Percentiles rank a stretch among this genome's conserved stretches.
phyloP scores from a whole-genome alignment of 2,797 vertebrate species.

The Hyperoplus lanceolatus region DNA sequence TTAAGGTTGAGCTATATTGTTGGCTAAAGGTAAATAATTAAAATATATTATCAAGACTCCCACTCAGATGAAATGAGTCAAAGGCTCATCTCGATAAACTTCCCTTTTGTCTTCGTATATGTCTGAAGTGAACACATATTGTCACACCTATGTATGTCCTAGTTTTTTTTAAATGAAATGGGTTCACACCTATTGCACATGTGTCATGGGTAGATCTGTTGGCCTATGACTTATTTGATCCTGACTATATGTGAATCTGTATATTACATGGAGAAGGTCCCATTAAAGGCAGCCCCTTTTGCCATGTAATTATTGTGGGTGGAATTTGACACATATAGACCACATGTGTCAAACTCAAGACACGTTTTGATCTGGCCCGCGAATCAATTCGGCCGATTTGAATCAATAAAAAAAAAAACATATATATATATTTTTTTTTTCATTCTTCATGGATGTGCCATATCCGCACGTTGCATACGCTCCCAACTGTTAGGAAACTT shows the following conservation, averaged over 20 bases:
- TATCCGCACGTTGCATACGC: too few relatives aligned
- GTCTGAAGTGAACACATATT: not conserved
- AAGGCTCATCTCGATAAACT: not conserved
- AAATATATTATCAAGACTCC: not conserved
- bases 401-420: too few relatives aligned
- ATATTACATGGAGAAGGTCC: slow-evolving; percentile 4
- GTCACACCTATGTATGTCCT: not conserved
- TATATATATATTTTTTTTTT: too few relatives aligned
- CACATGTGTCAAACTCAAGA: too few relatives aligned
- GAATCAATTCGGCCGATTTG: too few relatives aligned
- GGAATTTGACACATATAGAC: not conserved
- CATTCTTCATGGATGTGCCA: too few relatives aligned
- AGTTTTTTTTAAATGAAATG: not conserved
- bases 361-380: too few relatives aligned
- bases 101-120: not conserved
- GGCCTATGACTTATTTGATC: slow-evolving; percentile 16
- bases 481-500: too few relatives aligned
- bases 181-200: not conserved
- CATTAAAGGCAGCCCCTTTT: slow-evolving; percentile 7
- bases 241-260: not conserved
- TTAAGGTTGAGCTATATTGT: not conserved
- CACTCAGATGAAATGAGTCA: not conserved
- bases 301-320: not conserved
- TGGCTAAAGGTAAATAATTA: not conserved
- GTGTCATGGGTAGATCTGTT: too few relatives aligned